Evolutionary conservation across 2,797 vertebrate species (phyloP).

Genomic region (Avahi laniger): DNA sequence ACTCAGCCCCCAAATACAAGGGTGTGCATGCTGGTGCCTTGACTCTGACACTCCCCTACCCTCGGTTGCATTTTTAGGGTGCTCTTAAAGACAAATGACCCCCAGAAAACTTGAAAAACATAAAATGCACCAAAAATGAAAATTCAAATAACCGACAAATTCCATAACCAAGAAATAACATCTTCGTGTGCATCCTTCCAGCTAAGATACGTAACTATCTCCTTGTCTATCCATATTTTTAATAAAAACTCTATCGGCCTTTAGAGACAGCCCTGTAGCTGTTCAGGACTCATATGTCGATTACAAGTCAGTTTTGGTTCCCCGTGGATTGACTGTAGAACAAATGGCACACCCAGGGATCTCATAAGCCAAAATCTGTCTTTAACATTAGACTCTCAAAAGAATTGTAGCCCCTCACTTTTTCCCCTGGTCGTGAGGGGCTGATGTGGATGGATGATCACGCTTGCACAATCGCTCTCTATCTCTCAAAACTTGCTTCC

Average conservation of each 20-base stretch:
- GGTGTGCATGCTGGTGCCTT: background rate
- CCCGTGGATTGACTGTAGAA: background rate
- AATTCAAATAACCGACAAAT: background rate
- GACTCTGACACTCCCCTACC: background rate
- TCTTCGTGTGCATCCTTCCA: background rate
- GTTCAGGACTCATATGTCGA: background rate
- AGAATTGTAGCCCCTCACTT: background rate
- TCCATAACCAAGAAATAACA: background rate
- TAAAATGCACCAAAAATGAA: background rate
- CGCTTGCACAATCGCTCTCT: background rate
- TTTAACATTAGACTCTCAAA: background rate
- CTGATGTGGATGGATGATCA: no score
- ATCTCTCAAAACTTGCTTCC: background rate
- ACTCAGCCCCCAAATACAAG: background rate
- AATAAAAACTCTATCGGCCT: background rate
- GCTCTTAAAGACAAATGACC: background rate
- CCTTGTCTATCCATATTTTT: conserved; percentile 2
- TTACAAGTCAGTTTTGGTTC: background rate
- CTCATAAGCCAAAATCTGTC: background rate
- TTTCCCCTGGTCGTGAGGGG: background rate
- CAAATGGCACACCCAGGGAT: background rate
- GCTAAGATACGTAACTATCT: background rate
- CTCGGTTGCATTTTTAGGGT: background rate
- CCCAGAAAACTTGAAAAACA: background rate
- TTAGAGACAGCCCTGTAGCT: background rate